Evolutionary conservation across 1,140 invertebrate genomes (phyloP).

Genomic region (Rhagoletis pomonella): DNA sequence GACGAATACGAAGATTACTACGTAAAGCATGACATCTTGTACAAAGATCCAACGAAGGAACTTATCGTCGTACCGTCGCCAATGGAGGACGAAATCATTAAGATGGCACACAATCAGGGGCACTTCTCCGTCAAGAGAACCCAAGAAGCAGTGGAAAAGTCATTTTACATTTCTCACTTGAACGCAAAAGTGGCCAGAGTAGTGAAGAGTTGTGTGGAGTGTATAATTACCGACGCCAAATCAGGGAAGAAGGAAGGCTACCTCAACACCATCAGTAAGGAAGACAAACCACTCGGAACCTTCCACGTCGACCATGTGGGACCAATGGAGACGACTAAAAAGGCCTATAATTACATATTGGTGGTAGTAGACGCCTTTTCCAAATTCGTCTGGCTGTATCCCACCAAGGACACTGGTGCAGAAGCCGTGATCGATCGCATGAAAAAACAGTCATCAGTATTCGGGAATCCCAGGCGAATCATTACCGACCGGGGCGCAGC

Average conservation of each 20-base stretch:
- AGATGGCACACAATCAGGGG: constrained; percentile 29
- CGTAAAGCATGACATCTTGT: too few relatives aligned
- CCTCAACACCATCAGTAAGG: too few relatives aligned
- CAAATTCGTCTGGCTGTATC: too few relatives aligned
- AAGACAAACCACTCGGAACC: background rate
- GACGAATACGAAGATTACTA: too few relatives aligned
- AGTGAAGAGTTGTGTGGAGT: background rate
- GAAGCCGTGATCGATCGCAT: too few relatives aligned
- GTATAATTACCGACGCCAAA: background rate
- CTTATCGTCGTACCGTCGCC: background rate
- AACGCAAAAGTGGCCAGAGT: background rate
- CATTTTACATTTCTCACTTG: background rate
- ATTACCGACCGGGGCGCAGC: background rate
- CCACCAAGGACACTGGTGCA: too few relatives aligned
- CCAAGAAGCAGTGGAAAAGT: background rate
- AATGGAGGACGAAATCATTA: constrained; percentile 34
- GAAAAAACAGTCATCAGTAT: background rate
- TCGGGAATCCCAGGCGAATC: background rate
- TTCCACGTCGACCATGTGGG: constrained; percentile 11
- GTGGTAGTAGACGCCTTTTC: too few relatives aligned
- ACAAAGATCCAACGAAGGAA: background rate
- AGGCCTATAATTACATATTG: too few relatives aligned
- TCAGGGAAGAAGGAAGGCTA: background rate
- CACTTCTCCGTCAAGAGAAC: background rate
- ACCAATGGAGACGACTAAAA: too few relatives aligned